Base-by-base conservation (phyloP, 2,113 vertebrate genomes). In the Pterocles gutturalis region DNA sequence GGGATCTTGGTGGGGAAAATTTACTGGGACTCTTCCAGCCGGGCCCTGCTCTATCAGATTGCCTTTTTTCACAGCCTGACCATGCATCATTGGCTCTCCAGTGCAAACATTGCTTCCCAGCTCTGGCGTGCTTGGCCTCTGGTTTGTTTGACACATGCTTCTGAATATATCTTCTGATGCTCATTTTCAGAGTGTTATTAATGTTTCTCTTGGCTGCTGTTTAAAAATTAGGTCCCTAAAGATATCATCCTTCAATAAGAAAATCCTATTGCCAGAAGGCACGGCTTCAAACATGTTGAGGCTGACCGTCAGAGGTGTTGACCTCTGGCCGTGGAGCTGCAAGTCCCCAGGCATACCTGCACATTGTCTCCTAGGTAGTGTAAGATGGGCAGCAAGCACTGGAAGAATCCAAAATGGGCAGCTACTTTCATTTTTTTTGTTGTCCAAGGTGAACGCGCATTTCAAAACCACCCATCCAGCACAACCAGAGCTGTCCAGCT, bases 91-190 rank as follows among this genome's bases (percentile, higher is more conserved):
- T 9, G 11, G 61, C 48, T 94, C 90, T 88, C 84, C 84, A 94
- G 95, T 18, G 90, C 94, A 96, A 96, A 96, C 49, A 90, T 36
- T n/a, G 11, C 94, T 87, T 90, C 57, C 81, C 58, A 84, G 84
- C 65, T 79, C 75, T 94, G 61, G 83, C 79, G 84, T 67, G 26
- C 72, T 90, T 94, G 93, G 90, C 95, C 73, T 93, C 78, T 69
- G 90, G 41, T 90, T 96, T 97, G 90, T 96, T 96, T 96, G 94
- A 97, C 95, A 93, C 93, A 90, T 85, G 95, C 91, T 96, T 94
- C 95, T 96, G 95, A 96, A 93, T 91, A 45, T 64, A 82, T 92
- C 89, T 96, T 94, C 91, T 89, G 94, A 95, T 91, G 87, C 70
- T 96, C 91, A 46, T 90, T 96, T 94, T 93, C 81, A 84, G 77